Evolutionary conservation across 2,888 invertebrate species (phyloP), one percentile per base, ranked within the genome.

Genomic region (Criorhina ranunculi): DNA sequence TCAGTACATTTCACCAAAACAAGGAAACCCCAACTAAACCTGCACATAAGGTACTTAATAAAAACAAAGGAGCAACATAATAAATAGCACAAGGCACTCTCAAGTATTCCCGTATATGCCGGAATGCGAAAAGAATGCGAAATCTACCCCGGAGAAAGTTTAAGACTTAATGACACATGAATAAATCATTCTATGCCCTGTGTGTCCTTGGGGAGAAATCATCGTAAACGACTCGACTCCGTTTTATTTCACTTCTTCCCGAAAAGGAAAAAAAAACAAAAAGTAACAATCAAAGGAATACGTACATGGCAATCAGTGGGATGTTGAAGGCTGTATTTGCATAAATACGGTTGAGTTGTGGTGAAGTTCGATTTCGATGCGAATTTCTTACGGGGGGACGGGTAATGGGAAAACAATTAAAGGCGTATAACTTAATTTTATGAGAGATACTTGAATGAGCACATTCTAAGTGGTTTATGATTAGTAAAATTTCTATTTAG

Each of bases 151-250:
- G 11, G 55, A 60, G 76, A 57, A 78, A 72, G 62, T 67, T 83
- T 62, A 62, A 49, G 82, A 37, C 49, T n/a, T 55, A 83, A 62
- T 67, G 78, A 53, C 73, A 57, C 62, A 75, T 83, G 73, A 83
- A 83, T 83, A 83, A 83, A 79, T 78, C 83, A 83, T 77, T 40
- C 51, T 8, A 31, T 37, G 67, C 59, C 60, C 42, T 33, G 57
- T 29, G 57, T 29, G 78, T 69, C 73, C 64, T 73, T 75, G 67
- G 78, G 83, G 83, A 64, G 62, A 64, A 64, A 78, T 83, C 78
- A 57, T 78, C 78, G 35, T 35, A 62, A 78, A 69, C 46, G 66
- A 72, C 49, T 76, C 70, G 11, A 46, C 60, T 66, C n/a, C 17
- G 55, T 70, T 77, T 33, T 66, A 76, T 57, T 70, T 49, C 31